Base-by-base conservation (phyloP, 2,888 invertebrate species). In the Luperina testacea region DNA sequence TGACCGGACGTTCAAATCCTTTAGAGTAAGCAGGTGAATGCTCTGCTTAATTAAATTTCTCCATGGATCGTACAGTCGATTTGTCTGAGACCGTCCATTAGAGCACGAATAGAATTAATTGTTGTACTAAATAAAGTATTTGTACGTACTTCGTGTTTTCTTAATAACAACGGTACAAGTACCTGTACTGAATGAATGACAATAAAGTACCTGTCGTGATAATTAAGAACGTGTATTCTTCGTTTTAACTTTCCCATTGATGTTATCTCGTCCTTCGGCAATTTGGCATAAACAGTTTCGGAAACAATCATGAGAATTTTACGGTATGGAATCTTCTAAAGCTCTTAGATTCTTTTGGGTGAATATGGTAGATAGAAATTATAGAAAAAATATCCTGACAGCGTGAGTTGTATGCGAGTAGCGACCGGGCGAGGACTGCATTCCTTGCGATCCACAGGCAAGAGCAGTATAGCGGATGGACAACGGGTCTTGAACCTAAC, bases 401-500 rank as follows among this genome's bases (percentile, higher is more conserved):
- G 65, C 77, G 86, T 83, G 83, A 86, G 87, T 86, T 89, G 89
- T 88, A 92, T 90, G 92, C 93, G 91, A 92, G 91, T 90, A 90
- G 91, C 88, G 89, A 91, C 92, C 92, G 91, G 92, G 91, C 91
- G 92, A 89, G 91, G 92, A 94, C 96, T 81, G 93, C 95, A 96
- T 96, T 96, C 96, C 95, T 86, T 82, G 89, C 94, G 90, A 90
- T 91, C 92, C 92, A 81, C 80, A 76, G 77, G 81, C 88, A 84
- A 90, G 84, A 90, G 89, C 90, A 89, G 90, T 91, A 90, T 90
- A 88, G 90, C 90, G 88, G 90, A 91, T 91, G 89, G 87, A 87
- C 93, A 94, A 94, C 94, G 94, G 93, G 92, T 94, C 92, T 94
- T 90, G 91, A 91, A 92, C 92, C 91, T 93, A 91, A 92, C 91